These are phyloP conservation scores for Oceanites oceanicus DNA, from an alignment of 2,113 vertebrate genomes.

Conservation along the genomic window DNA sequence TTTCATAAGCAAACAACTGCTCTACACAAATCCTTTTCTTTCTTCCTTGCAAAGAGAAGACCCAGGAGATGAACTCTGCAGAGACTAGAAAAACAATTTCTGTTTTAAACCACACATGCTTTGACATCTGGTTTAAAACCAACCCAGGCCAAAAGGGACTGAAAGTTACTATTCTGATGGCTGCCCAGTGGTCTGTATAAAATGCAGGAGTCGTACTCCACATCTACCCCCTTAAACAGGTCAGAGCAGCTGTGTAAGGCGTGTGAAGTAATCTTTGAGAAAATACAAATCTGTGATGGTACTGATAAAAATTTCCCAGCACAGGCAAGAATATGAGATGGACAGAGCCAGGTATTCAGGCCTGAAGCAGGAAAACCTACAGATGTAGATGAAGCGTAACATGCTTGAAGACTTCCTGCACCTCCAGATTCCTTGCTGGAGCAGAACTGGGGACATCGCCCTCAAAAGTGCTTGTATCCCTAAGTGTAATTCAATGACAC, in stretches of 20 bases:
- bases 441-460: constrained; percentile 44
- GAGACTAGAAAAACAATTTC: constrained; percentile 33
- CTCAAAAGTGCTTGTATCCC: constrained; percentile 24
- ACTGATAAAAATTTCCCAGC: constrained; percentile 66
- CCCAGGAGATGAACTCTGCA: constrained; percentile 49
- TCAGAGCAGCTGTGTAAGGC: constrained; percentile 48
- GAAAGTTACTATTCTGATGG: background rate
- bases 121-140: constrained; percentile 58
- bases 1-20: constrained; percentile 37
- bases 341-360: constrained; percentile 66
- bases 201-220: background rate
- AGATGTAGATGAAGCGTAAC: constrained; percentile 53
- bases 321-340: constrained; percentile 42
- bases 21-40: constrained; percentile 35
- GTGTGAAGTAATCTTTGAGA: constrained; percentile 38
- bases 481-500: constrained; percentile 3
- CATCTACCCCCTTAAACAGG: constrained; percentile 37
- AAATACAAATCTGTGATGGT: constrained; percentile 61
- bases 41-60: constrained; percentile 17
- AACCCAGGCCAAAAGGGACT: constrained; percentile 30
- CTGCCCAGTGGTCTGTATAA: constrained; percentile 30
- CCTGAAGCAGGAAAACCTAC: constrained; percentile 64
- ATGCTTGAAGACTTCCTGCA: constrained; percentile 38
- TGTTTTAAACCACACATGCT: constrained; percentile 18
- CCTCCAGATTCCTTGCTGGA: constrained; percentile 48